phyloP scores from a whole-genome alignment of 2,797 vertebrate species.

The Gephyroberyx darwinii region DNA sequence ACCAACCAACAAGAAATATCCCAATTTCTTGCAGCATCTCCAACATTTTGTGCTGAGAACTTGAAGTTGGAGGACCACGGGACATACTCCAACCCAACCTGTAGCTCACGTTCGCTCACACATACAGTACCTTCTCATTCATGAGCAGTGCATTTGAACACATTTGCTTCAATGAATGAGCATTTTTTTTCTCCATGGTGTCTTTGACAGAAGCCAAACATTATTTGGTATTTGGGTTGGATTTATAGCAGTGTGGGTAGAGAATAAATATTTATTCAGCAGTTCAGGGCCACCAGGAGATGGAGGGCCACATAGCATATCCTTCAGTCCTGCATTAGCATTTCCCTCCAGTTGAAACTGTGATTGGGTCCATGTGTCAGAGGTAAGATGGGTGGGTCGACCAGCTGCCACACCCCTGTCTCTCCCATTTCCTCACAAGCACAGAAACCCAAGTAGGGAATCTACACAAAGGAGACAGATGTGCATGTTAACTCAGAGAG shows the following conservation, averaged over 20 bases:
- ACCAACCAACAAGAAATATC: conserved; percentile 38
- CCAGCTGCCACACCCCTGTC: conserved; percentile 95
- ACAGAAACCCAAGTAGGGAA: conserved; percentile 98
- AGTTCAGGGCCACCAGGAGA: conserved; percentile 45
- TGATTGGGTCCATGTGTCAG: conserved; percentile 98
- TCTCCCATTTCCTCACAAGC: conserved; percentile 96
- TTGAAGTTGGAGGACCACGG: conserved; percentile 21
- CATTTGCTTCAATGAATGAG: conserved; percentile 39
- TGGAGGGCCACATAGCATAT: conserved; percentile 27
- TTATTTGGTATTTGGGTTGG: conserved; percentile 57
- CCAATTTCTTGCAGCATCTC: conserved; percentile 42
- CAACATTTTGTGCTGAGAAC: conserved; percentile 34
- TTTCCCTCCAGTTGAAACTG: conserved; percentile 99
- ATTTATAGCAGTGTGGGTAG: conserved; percentile 52
- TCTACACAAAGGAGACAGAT: conserved; percentile 79
- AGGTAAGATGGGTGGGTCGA: conserved; percentile 95
- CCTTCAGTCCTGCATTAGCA: conserved; percentile 89
- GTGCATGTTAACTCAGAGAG: conserved; percentile 14
- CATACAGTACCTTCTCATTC: conserved; percentile 54
- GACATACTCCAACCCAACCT: conserved; percentile 23
- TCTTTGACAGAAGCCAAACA: conserved; percentile 60
- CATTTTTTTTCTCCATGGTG: conserved; percentile 58
- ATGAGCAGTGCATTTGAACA: conserved; percentile 64
- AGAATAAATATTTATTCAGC: conserved; percentile 74
- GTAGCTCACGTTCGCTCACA: conserved; percentile 46